Evolutionary conservation across 2,797 vertebrate species (phyloP).

Genomic region (Pipistrellus kuhlii): DNA sequence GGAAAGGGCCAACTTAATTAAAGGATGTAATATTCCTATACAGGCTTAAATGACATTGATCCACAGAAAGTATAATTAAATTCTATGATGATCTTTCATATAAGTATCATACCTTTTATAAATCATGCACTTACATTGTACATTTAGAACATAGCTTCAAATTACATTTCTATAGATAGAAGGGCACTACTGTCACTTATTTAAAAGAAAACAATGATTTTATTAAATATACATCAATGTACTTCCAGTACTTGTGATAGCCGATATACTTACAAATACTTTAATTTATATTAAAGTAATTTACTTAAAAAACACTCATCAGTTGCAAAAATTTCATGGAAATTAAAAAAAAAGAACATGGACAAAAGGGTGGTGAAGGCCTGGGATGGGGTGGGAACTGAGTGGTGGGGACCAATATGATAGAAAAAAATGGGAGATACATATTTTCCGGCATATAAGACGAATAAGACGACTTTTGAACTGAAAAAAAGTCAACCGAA

Average conservation of each 20-base stretch:
- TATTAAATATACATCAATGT: background rate
- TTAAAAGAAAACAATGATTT: conserved; percentile 29
- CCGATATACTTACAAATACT: background rate
- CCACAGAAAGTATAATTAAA: background rate
- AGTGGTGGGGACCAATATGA: too few relatives aligned
- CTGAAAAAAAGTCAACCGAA: too few relatives aligned
- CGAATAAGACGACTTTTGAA: too few relatives aligned
- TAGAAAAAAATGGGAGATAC: too few relatives aligned
- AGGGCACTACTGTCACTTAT: background rate
- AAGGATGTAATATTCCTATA: background rate
- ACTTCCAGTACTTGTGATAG: background rate
- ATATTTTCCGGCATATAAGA: too few relatives aligned
- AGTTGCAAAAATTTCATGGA: background rate
- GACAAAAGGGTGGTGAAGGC: too few relatives aligned
- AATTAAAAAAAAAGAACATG: background rate
- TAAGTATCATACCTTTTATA: background rate
- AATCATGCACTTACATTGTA: background rate
- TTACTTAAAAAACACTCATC: background rate
- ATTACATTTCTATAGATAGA: background rate
- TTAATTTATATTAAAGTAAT: conserved; percentile 36
- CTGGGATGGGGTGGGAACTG: too few relatives aligned
- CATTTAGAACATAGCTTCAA: conserved; percentile 12
- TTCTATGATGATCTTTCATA: background rate
- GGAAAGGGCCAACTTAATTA: background rate
- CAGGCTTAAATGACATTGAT: background rate